Percentiles rank a stretch among this genome's conserved stretches.
Evolutionary conservation across 2,888 invertebrate genomes (phyloP).

Genomic region (Pseudococcus longispinus): DNA sequence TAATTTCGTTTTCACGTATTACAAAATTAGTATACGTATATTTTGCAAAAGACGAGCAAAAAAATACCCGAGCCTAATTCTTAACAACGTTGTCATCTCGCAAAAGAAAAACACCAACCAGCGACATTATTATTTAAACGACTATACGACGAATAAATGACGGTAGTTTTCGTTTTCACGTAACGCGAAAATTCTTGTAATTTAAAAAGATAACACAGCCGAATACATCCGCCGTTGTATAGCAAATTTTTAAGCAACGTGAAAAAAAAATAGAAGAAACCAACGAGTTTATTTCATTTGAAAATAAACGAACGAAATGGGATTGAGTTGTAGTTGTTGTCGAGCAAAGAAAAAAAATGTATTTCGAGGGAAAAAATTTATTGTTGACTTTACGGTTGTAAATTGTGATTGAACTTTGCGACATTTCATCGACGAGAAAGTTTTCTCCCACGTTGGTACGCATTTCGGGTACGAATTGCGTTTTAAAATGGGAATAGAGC

Average conservation of each 20-base stretch:
- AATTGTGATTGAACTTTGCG: constrained; percentile 23
- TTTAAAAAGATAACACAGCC: constrained; percentile 5
- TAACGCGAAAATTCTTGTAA: neutral
- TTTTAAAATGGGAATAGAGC: neutral
- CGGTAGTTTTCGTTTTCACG: neutral
- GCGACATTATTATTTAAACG: neutral
- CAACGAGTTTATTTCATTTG: constrained; percentile 4
- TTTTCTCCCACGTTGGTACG: neutral
- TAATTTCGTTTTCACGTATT: constrained; percentile 7
- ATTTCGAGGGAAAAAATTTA: neutral
- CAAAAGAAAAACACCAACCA: neutral
- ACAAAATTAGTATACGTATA: neutral
- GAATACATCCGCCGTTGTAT: neutral
- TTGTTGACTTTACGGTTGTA: constrained; percentile 15
- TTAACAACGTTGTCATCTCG: neutral
- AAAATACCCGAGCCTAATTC: neutral
- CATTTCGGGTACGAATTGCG: neutral
- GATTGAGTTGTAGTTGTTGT: neutral
- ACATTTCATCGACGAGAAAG: neutral
- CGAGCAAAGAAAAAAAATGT: neutral
- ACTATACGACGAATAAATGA: neutral
- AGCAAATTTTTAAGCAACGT: neutral
- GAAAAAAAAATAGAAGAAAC: neutral
- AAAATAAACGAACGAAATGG: constrained; percentile 4
- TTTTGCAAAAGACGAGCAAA: neutral